Evolutionary conservation across 2,113 vertebrate species (phyloP).

Genomic region (Speoplatyrhinus poulsoni): DNA sequence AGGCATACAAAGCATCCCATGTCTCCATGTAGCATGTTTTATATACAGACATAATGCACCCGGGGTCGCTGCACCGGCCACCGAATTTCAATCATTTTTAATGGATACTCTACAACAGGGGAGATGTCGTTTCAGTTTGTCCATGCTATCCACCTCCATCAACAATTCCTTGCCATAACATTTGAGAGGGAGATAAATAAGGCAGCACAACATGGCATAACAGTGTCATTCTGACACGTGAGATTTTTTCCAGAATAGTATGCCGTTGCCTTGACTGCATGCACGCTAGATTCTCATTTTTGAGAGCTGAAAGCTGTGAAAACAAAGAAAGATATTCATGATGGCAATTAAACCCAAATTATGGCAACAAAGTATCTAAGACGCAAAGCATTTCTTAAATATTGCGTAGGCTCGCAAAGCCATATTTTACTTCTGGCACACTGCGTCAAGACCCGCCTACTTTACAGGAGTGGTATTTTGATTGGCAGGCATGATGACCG

Average conservation of each 20-base stretch:
- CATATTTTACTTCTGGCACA: too few relatives aligned
- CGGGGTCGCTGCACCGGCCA: background rate
- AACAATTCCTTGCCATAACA: background rate
- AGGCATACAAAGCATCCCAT: too few relatives aligned
- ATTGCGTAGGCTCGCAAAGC: too few relatives aligned
- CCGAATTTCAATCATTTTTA: too few relatives aligned
- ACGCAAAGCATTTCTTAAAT: too few relatives aligned
- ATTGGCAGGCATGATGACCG: too few relatives aligned
- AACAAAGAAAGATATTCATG: conserved; percentile 7
- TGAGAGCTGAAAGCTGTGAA: conserved; percentile 1
- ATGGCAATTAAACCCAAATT: conserved; percentile 2
- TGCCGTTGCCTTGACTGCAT: background rate
- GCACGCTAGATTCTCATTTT: background rate
- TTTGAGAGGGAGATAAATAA: background rate
- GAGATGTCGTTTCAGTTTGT: conserved; percentile 17
- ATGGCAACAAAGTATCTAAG: too few relatives aligned
- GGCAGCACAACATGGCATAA: conserved; percentile 6
- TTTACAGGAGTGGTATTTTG: too few relatives aligned
- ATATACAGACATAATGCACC: conserved; percentile 9
- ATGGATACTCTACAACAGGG: background rate
- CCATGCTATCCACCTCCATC: background rate
- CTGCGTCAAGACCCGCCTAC: too few relatives aligned
- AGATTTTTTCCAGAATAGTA: background rate
- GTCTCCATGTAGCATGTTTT: background rate
- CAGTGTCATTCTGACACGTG: background rate